Base-by-base conservation (phyloP, 2,888 invertebrate species). In the Liposcelis brunnea region DNA sequence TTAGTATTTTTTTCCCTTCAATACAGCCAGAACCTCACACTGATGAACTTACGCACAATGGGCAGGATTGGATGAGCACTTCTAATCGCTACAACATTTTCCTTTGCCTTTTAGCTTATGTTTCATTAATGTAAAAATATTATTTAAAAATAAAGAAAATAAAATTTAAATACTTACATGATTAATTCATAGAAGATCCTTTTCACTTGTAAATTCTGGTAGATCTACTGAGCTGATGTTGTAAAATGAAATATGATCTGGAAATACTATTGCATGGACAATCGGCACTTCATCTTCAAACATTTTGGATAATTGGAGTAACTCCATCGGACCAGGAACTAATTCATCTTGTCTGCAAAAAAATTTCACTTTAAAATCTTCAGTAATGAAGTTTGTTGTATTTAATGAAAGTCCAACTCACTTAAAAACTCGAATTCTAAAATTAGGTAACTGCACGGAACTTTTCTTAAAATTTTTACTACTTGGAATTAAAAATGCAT, bases 211-310 rank as follows among this genome's bases (percentile, higher is more conserved):
- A n/a, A n/a, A n/a, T n/a, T 26, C 26, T 8, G 26, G 26, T 26
- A 26, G 8, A 26, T 6, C 26, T 6, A 26, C 26, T 8, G 26
- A 26, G 4, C 26, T 26, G 8, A 26, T 26, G 26, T 26, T 8
- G 5, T 26, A 8, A 26, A 26, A 26, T 26, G 26, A 26, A 2
- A 71, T 56, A 0, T 68, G 63, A 12, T 60, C 61, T 0, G 55
- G 52, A n/a, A 63, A 61, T 2, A 69, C 66, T 2, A 70, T 49
- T 1, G 69, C 70, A 42, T 68, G 65, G 2, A 69, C 55, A 12
- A 64, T 60, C 1, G 60, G 54, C 2, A 67, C 61, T 4, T 58
- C 53, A 45, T 67, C 66, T 1, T 49, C 18, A 44, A 51, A 53
- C 8, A 47, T 45, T 8, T 33, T 6, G 12, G 44, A 40, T 42